A percentile compares a stretch with the other conserved stretches of the same genome.
These are phyloP conservation scores for Tragelaphus strepsiceros DNA, from an alignment of 2,113 vertebrate species.

Conservation along the genomic window DNA sequence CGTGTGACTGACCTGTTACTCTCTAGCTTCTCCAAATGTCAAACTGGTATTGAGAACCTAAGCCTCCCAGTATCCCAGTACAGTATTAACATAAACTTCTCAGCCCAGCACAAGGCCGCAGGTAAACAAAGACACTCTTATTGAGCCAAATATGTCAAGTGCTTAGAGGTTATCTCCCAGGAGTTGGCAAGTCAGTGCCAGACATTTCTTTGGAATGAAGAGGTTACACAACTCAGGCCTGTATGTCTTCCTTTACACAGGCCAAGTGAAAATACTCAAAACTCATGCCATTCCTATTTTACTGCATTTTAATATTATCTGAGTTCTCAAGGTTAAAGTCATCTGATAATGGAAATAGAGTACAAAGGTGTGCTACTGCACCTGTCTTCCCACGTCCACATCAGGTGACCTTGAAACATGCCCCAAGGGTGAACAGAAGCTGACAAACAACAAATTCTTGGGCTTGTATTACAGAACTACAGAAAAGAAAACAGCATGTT, in stretches of 20 bases:
- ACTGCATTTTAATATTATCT: background rate
- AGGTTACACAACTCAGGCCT: background rate
- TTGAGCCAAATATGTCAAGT: background rate
- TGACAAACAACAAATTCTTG: background rate
- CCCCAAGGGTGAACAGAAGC: background rate
- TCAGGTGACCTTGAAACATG: background rate
- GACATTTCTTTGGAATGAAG: background rate
- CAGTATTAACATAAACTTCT: background rate
- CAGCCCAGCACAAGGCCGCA: background rate
- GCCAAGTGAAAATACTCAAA: background rate
- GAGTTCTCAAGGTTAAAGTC: background rate
- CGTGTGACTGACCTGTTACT: background rate
- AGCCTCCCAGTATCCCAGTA: background rate
- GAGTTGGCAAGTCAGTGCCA: background rate
- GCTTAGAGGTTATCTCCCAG: background rate
- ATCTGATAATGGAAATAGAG: background rate
- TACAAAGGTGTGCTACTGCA: background rate
- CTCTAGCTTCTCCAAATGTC: background rate
- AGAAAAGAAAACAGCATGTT: background rate
- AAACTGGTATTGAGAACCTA: background rate
- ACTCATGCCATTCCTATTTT: background rate
- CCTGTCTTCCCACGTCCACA: background rate
- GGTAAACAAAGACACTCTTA: background rate
- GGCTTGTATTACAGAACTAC: background rate
- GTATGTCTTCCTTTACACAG: background rate